phyloP scores from a whole-genome alignment of 2,797 vertebrate genomes.

The Sebastes reedi region DNA sequence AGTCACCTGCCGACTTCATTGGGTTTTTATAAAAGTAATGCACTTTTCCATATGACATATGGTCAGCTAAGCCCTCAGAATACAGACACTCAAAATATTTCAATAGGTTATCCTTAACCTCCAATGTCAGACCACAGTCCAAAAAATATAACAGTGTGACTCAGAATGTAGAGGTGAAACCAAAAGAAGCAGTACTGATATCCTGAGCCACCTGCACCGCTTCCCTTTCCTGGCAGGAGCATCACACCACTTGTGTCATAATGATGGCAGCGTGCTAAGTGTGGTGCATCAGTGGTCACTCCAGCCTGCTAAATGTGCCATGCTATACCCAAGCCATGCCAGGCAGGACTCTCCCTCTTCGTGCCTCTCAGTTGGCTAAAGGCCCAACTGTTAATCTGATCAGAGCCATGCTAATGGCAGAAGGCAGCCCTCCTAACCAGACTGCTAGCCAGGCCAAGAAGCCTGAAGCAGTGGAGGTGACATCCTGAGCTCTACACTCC shows the following conservation, averaged over 20 bases:
- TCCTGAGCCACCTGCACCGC: conserved; percentile 15
- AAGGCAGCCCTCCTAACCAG: conserved; percentile 66
- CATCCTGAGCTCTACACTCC: conserved; percentile 45
- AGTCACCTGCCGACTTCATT: neutral
- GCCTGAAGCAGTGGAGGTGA: conserved; percentile 61
- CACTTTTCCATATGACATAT: neutral
- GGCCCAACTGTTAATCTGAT: conserved; percentile 59
- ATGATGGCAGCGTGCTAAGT: conserved; percentile 65
- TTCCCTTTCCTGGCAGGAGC: conserved; percentile 30
- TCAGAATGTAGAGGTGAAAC: neutral
- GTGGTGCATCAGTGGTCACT: conserved; percentile 59
- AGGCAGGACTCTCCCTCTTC: conserved; percentile 39
- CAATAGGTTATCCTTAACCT: neutral
- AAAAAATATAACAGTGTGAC: neutral
- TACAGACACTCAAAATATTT: neutral
- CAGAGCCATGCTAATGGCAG: conserved; percentile 70
- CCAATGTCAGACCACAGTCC: neutral
- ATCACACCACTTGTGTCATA: conserved; percentile 43
- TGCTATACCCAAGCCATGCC: conserved; percentile 42
- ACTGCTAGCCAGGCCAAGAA: conserved; percentile 50
- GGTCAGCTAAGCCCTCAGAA: neutral
- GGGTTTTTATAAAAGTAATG: neutral
- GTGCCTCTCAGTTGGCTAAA: conserved; percentile 48
- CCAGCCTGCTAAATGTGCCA: conserved; percentile 61
- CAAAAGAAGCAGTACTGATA: neutral